phyloP scores from a whole-genome alignment of 2,797 vertebrate genomes.

The Meda fulgida region DNA sequence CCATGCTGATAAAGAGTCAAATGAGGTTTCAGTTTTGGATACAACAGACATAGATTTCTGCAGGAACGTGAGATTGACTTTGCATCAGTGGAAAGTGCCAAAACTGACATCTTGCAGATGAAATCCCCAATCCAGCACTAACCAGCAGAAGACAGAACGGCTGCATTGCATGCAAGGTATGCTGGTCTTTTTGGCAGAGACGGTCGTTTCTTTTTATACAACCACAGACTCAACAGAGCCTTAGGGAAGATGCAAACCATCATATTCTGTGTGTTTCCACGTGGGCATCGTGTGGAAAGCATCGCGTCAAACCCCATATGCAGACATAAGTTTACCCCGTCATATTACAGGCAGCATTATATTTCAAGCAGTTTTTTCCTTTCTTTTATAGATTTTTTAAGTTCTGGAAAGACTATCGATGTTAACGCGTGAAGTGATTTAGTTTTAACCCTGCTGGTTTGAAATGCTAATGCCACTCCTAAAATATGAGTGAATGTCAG shows the following conservation, averaged over 20 bases:
- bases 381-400: background rate
- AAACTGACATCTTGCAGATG: background rate
- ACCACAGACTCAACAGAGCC: background rate
- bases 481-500: background rate
- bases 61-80: background rate
- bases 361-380: background rate
- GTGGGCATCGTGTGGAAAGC: background rate
- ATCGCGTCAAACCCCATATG: background rate
- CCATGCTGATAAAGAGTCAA: background rate
- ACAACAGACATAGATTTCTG: background rate
- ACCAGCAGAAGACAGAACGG: background rate
- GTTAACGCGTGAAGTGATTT: conserved; percentile 11
- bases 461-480: background rate
- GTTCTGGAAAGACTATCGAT: conserved; percentile 27
- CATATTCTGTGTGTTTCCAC: background rate
- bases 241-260: background rate
- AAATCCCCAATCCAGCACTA: background rate
- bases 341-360: conserved; percentile 1
- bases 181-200: background rate
- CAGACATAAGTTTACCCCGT: background rate
- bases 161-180: too few species aligned
- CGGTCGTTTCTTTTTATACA: background rate
- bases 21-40: background rate
- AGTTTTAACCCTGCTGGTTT: background rate
- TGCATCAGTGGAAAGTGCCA: background rate